A percentile compares a stretch with the other conserved stretches of the same genome.
Conservation (phyloP, 2,113 vertebrate species). For the Murina feae region DNA sequence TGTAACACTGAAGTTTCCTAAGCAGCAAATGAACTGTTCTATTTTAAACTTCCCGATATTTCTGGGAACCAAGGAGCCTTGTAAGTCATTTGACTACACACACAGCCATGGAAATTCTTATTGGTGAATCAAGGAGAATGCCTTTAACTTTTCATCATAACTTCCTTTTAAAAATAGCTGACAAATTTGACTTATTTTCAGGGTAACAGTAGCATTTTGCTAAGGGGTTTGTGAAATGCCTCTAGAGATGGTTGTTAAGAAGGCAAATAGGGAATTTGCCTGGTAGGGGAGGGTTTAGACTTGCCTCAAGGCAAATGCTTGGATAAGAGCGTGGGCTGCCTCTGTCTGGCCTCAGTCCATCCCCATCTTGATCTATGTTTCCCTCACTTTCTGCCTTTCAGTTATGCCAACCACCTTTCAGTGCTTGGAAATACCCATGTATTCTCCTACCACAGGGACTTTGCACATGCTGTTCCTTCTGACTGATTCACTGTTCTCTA, state of each 20-base stretch:
- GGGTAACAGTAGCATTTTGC: slow-evolving; percentile 9
- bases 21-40: slow-evolving; percentile 46
- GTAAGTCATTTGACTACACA: slow-evolving; percentile 61
- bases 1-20: slow-evolving; percentile 12
- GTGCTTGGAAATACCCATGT: not conserved
- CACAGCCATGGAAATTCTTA: slow-evolving; percentile 40
- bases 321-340: not conserved
- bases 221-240: not conserved
- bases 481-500: not conserved
- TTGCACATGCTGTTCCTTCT: not conserved
- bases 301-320: not conserved
- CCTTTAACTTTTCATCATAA: slow-evolving; percentile 51
- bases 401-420: not conserved
- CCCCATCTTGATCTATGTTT: not conserved
- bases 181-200: slow-evolving; percentile 52
- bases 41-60: slow-evolving; percentile 60
- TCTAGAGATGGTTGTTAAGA: not conserved
- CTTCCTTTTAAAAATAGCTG: slow-evolving; percentile 57
- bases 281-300: not conserved
- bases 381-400: not conserved
- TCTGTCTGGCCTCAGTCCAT: not conserved
- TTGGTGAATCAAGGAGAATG: slow-evolving; percentile 28
- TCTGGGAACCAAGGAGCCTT: slow-evolving; percentile 61
- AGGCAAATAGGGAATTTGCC: not conserved
- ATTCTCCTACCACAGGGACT: not conserved